A percentile compares a stretch with the other conserved stretches of the same genome.
Conservation (phyloP, 1,140 invertebrate genomes). For the Drusus annulatus region DNA sequence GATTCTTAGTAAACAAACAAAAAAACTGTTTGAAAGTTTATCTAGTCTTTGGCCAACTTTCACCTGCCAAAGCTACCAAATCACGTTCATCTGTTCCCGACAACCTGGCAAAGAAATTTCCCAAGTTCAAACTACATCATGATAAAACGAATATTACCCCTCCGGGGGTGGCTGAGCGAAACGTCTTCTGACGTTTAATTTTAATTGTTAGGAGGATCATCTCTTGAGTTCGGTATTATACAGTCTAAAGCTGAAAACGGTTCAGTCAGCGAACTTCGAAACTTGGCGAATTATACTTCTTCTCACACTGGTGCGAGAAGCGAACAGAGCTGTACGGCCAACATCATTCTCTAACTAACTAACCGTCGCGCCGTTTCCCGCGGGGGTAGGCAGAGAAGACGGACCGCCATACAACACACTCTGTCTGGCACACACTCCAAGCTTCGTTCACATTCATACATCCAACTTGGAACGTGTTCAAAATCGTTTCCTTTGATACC, state of each 20-base stretch:
- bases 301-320: neutral
- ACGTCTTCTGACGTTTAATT: neutral
- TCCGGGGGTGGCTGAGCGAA: neutral
- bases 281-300: neutral
- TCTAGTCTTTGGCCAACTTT: neutral
- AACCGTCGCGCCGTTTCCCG: no score
- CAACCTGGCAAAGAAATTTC: neutral
- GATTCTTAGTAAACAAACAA: neutral
- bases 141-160: conserved; percentile 11
- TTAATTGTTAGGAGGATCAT: neutral
- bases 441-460: no score
- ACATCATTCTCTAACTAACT: no score
- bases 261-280: neutral
- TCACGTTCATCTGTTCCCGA: conserved; percentile 21
- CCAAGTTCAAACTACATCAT: conserved; percentile 36
- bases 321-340: no score
- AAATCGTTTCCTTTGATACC: no score
- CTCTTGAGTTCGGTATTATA: neutral
- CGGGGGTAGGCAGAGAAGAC: no score
- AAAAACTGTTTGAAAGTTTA: neutral
- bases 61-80: conserved; percentile 6
- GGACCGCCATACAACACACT: no score
- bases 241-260: no score
- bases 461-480: no score
- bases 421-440: no score